Conservation (phyloP, 2,113 vertebrate species). For the Corythornis cristatus region DNA sequence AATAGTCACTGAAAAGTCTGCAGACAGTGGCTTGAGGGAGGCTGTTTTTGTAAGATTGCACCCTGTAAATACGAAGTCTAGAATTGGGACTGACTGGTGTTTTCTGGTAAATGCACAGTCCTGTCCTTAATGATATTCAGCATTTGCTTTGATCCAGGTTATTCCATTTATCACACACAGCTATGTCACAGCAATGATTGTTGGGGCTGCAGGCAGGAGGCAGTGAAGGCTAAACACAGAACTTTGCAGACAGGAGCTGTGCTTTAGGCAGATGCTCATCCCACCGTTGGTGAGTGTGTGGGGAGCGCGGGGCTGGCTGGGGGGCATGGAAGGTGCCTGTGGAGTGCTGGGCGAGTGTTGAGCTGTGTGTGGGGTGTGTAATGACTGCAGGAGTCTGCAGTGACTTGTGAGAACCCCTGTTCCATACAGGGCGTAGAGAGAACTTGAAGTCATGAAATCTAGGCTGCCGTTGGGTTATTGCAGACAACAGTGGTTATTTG, state of each 20-base stretch:
- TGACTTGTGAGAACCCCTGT: not conserved
- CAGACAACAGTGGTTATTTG: fast-evolving
- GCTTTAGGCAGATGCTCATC: not conserved
- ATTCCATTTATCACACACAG: not conserved
- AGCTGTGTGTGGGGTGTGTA: not conserved
- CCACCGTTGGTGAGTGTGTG: not conserved
- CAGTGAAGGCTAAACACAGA: not conserved
- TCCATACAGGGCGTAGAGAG: not conserved
- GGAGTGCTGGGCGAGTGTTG: not conserved
- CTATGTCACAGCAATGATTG: not conserved
- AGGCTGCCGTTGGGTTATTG: not conserved
- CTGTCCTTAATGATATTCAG: not conserved
- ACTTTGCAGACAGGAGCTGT: not conserved
- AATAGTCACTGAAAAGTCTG: not conserved
- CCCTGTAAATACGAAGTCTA: not conserved
- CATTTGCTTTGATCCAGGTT: not conserved
- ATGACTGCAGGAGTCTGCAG: not conserved
- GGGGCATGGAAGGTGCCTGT: not conserved
- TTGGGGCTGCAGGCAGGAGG: not conserved
- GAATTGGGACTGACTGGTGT: not conserved
- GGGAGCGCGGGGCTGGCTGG: not conserved
- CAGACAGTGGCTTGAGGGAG: not conserved
- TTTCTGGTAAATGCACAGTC: not conserved
- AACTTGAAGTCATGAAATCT: not conserved
- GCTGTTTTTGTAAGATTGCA: not conserved